Evolutionary conservation across 92 coral and sea anemone genomes (phyloP).

Genomic region (Zoanthus gigantus): DNA sequence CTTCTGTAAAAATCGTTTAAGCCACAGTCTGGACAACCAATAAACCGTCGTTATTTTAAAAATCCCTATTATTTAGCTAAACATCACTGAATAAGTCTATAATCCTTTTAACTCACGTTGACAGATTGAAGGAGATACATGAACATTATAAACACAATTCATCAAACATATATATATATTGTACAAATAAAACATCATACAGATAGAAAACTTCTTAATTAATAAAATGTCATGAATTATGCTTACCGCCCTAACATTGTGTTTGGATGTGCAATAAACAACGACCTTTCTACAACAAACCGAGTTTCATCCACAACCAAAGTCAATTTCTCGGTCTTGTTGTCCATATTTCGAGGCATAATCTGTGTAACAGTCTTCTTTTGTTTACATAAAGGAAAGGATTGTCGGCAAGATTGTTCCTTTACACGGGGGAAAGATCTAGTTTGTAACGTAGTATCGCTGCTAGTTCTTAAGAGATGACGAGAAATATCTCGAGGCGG

Average conservation of each 20-base stretch:
- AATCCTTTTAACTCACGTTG: background rate
- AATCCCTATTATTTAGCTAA: background rate
- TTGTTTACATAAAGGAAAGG: slow-evolving; percentile 59
- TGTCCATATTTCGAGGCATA: slow-evolving; percentile 61
- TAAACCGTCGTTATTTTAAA: too few species aligned
- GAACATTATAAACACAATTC: too few species aligned
- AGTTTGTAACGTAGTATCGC: slow-evolving; percentile 70
- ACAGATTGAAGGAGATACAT: too few species aligned
- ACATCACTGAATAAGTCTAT: background rate
- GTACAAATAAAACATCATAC: too few species aligned
- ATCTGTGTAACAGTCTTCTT: slow-evolving; percentile 63
- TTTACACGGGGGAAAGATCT: slow-evolving; percentile 55
- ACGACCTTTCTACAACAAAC: slow-evolving; percentile 90
- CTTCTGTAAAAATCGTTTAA: background rate
- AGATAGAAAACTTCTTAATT: background rate
- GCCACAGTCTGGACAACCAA: too few species aligned
- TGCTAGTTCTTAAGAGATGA: slow-evolving; percentile 64
- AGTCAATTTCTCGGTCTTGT: slow-evolving; percentile 82
- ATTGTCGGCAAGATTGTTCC: slow-evolving; percentile 62
- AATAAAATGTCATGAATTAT: background rate
- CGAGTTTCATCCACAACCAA: slow-evolving; percentile 94
- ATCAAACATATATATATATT: too few species aligned
- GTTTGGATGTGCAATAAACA: slow-evolving; percentile 92
- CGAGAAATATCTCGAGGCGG: slow-evolving; percentile 89
- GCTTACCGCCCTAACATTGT: slow-evolving; percentile 96